phyloP scores from a whole-genome alignment of 2,797 vertebrate genomes.

The Alcedo atthis region DNA sequence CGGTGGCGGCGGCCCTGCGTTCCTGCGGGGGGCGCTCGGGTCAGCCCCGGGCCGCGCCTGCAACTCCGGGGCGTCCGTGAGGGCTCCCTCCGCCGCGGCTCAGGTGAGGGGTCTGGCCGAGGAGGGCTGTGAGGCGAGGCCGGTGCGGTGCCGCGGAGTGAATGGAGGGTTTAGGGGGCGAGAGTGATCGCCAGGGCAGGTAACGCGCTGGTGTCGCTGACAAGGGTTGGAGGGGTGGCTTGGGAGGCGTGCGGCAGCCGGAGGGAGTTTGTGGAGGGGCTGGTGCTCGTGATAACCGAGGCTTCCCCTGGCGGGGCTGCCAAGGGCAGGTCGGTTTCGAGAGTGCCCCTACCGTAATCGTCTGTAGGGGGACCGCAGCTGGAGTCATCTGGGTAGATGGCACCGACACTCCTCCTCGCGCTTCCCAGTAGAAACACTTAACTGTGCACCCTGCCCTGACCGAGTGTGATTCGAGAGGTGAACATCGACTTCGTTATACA shows the following conservation, averaged over 20 bases:
- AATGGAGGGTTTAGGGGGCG: not conserved
- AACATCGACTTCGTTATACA: rapidly evolving
- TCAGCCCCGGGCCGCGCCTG: not conserved
- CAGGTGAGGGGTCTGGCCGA: not conserved
- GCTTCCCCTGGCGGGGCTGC: not conserved
- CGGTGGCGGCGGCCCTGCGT: not conserved
- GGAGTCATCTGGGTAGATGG: rapidly evolving
- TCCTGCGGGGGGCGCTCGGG: not conserved
- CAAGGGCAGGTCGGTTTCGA: no score
- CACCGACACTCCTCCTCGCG: not conserved
- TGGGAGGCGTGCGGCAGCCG: not conserved
- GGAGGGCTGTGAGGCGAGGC: no score
- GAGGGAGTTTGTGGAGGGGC: not conserved
- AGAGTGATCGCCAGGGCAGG: not conserved
- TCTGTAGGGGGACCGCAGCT: no score
- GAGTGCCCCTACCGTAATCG: not conserved
- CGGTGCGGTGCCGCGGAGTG: no score
- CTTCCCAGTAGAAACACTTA: rapidly evolving
- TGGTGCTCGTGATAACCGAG: rapidly evolving
- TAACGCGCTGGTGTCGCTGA: no score
- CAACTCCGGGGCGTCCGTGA: not conserved
- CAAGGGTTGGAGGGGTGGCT: no score
- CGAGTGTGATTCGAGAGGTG: not conserved
- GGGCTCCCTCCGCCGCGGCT: not conserved
- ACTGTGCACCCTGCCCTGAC: not conserved